Evolutionary conservation across 2,113 vertebrate species (phyloP), one percentile per base, ranked within the genome.

Genomic region (Pandion haliaetus): DNA sequence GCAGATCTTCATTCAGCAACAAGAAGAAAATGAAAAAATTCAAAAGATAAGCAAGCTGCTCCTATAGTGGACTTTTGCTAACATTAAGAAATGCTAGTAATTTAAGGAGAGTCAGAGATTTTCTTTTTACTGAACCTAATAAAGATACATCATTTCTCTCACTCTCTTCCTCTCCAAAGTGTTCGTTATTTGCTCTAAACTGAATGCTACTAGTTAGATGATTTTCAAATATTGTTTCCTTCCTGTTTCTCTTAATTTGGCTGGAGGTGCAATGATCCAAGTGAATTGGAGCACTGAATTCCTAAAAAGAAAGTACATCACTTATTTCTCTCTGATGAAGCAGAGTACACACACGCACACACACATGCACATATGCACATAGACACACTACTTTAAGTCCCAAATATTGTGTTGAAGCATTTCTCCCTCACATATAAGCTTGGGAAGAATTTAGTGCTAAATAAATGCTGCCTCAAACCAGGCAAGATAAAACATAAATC

Each of bases 401-500:
- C 91, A 98, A 98, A 97, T 96, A 72, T 77, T 92, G 61, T 97
- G 59, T 81, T 96, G 94, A 91, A 98, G 88, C 34, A 14, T 97
- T 97, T 97, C 73, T 97, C 85, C 90, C 82, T 97, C 84, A 84
- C 90, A 96, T 85, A 92, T 82, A 97, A 71, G 84, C 97, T 98
- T 85, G 92, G 95, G 96, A 98, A 98, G 96, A 98, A 98, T 98
- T 98, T 97, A 97, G 97, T 98, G 92, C 98, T 98, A 98, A 98
- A 98, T 98, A 98, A 98, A 98, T 98, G 98, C 98, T 98, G 97
- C 98, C 98, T 98, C 94, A 73, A 98, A 98, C 97, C 97, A 97
- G 94, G 97, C 96, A 98, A 98, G 98, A 98, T 98, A 98, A 98
- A 98, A 98, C 98, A 98, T 98, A 98, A 98, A 98, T 98, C 98